phyloP scores from a whole-genome alignment of 2,113 vertebrate species.

The Okapia johnstoni region DNA sequence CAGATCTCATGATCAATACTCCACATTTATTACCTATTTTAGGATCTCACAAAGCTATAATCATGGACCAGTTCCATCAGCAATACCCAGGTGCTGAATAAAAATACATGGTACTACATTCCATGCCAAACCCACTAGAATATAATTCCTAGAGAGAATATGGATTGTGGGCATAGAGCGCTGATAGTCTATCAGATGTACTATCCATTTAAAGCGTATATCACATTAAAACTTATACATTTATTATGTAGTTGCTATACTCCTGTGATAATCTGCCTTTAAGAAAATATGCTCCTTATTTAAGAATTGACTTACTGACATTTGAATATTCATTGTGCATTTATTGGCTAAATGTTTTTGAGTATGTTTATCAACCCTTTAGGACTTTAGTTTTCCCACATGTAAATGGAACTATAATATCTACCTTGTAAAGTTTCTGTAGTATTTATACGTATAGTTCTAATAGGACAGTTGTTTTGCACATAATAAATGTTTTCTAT shows the following conservation, averaged over 20 bases:
- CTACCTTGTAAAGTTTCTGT: background rate
- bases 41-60: background rate
- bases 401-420: background rate
- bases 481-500: background rate
- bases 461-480: background rate
- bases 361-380: background rate
- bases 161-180: background rate
- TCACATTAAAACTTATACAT: background rate
- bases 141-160: background rate
- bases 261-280: background rate
- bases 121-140: background rate
- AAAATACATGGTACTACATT: background rate
- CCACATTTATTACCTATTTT: background rate
- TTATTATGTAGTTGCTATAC: background rate
- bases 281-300: background rate
- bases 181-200: background rate
- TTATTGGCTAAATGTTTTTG: background rate
- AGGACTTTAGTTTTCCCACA: background rate
- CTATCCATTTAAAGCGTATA: background rate
- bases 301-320: background rate
- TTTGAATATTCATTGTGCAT: background rate
- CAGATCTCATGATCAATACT: background rate
- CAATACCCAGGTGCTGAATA: background rate
- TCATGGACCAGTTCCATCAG: background rate
- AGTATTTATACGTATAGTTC: background rate